These are phyloP conservation scores for Sebastes vulpes DNA, from an alignment of 2,797 vertebrate species.

Conservation along the genomic window DNA sequence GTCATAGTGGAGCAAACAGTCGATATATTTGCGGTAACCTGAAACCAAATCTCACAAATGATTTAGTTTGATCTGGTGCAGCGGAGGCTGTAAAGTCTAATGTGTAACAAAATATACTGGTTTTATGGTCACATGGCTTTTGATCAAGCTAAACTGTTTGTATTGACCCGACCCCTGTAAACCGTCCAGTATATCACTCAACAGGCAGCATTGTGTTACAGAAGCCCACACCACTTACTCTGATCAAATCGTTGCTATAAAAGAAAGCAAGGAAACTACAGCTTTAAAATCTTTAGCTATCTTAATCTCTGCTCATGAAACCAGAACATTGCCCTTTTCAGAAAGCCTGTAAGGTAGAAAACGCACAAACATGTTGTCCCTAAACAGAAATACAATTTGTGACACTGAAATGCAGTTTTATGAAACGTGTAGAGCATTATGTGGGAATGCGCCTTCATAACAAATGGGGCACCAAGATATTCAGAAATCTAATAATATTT, in stretches of 20 bases:
- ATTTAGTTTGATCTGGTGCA: slow-evolving; percentile 1
- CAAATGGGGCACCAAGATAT: neutral
- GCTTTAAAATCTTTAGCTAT: neutral
- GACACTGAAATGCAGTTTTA: neutral
- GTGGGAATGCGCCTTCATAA: neutral
- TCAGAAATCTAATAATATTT: neutral
- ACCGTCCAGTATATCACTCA: slow-evolving; percentile 23
- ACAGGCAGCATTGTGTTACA: neutral
- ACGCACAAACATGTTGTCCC: neutral
- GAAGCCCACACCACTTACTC: neutral
- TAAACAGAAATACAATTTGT: neutral
- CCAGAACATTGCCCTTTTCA: neutral
- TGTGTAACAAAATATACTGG: neutral
- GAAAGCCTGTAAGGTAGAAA: neutral
- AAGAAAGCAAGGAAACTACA: neutral
- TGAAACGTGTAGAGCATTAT: neutral
- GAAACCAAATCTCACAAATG: slow-evolving; percentile 12
- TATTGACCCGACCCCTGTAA: slow-evolving; percentile 25
- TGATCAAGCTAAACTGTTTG: slow-evolving; percentile 41
- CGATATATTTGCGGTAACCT: neutral
- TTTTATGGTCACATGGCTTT: slow-evolving; percentile 36
- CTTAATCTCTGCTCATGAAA: neutral
- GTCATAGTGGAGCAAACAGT: neutral
- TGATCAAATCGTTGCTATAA: slow-evolving; percentile 14
- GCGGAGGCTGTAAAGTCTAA: slow-evolving; percentile 7